Base-by-base conservation (phyloP, 2,797 vertebrate genomes). In the Todus mexicanus region DNA sequence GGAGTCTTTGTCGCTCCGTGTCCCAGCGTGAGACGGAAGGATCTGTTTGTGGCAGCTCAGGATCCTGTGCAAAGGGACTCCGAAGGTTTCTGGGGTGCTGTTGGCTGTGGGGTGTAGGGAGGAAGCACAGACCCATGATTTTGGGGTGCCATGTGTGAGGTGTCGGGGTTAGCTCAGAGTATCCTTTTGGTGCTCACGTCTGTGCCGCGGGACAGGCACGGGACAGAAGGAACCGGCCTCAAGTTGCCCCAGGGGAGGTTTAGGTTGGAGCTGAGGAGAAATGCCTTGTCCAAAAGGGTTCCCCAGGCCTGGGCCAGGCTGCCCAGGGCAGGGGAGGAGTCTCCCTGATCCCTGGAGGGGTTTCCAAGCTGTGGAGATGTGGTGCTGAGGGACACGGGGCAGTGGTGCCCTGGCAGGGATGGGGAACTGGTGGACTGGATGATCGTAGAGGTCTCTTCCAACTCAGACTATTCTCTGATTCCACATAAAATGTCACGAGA, bases 101-200 rank as follows among this genome's bases (percentile, higher is more conserved):
- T 31, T 0, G 13, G 22, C 53, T 33, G 88, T 1, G 5, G 33
- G 51, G 8, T 3, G 35, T 1, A n/a, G 4, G 20, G 73, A 2
- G 9, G 81, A 72, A 92, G 22, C 2, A 6, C 1, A 7, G 53
- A 57, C 90, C 74, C 51, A 0, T 54, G 66, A 31, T 15, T 75
- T 87, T 5, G 4, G 31, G 42, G 54, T 35, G 37, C 33, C 4
- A 1, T 0, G 1, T 13, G 43, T 7, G 48, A 42, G 31, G 42
- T 2, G 5, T 45, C 15, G 1, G 60, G 47, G 33, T 23, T 71
- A 42, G n/a, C n/a, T 61, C 56, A 0, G 2, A 76, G 72, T 88
- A 50, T 40, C 71, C 47, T 64, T 25, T 42, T 0, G 8, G 53
- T 16, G 29, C 73, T 8, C 51, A 1, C 3, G 1, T 4, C 6